Evolutionary conservation across 2,888 invertebrate genomes (phyloP), one percentile per base, ranked within the genome.

Genomic region (Ennomos quercinarius): DNA sequence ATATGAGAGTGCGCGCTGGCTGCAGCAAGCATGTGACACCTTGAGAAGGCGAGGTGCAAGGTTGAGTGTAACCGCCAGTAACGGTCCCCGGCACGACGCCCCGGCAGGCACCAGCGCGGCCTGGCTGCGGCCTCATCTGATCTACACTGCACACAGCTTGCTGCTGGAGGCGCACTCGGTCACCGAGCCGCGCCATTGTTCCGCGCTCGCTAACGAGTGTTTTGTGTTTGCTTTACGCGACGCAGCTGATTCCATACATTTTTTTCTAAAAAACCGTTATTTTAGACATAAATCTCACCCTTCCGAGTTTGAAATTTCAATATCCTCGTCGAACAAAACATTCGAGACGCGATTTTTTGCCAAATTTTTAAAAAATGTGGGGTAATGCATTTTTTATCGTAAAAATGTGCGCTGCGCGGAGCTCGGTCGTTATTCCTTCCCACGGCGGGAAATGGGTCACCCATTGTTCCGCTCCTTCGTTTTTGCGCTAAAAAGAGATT

Each of bases 391-490:
- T 92, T 91, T 91, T 91, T 91, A 90, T 89, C 79, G 77, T 76
- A 81, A 81, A 87, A 86, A 76, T 54, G 55, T 60, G 60, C 43
- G 50, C 73, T 51, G 27, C 42, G 76, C 83, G 84, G 78, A 86
- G 86, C 84, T 74, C 82, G 76, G 80, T 83, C 88, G 92, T 91
- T 91, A 92, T 88, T 90, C 87, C 86, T 91, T 91, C 92, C 92
- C 92, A 92, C 92, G 92, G 89, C 79, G 89, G 89, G 90, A 91
- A 89, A 83, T 91, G 92, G 92, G 92, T 91, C 92, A 91, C 77
- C 81, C 86, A 86, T 90, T 90, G 91, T 91, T 87, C 85, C 77
- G 81, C 74, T 85, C 81, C 82, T 79, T 79, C 84, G 84, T 82
- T 89, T 90, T 91, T 89, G 79, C 77, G 84, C 81, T 88, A 92